Conservation (phyloP, 2,113 vertebrate species). For the Leuciscus idus region DNA sequence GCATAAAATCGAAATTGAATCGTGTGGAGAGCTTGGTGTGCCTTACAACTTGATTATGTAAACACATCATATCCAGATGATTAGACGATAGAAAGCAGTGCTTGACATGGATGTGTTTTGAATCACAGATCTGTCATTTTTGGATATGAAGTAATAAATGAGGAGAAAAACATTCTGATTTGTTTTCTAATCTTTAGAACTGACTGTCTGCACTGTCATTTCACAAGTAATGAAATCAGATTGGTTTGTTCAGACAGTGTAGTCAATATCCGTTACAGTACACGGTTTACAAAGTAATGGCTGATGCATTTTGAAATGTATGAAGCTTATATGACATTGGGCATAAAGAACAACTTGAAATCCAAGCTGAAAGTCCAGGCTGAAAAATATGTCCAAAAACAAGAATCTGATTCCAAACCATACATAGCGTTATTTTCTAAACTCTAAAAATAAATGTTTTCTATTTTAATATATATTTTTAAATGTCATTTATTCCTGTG, state of each 20-base stretch:
- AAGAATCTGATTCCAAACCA: too few species aligned
- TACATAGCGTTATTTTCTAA: too few species aligned
- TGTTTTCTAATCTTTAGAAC: too few species aligned
- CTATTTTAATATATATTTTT: too few species aligned
- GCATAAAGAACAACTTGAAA: neutral
- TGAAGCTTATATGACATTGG: neutral
- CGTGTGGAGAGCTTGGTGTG: neutral
- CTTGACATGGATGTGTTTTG: conserved; percentile 23
- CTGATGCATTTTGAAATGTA: neutral
- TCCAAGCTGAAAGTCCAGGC: neutral
- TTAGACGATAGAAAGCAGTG: conserved; percentile 2
- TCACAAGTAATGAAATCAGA: neutral
- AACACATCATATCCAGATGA: conserved; percentile 8
- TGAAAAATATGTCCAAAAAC: neutral
- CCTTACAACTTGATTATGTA: conserved; percentile 23
- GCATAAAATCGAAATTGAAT: conserved; percentile 15
- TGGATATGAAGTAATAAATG: neutral
- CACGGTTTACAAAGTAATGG: neutral
- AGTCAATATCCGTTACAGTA: neutral
- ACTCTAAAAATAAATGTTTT: too few species aligned
- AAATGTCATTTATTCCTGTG: too few species aligned
- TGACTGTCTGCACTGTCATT: neutral
- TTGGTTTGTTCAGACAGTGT: neutral
- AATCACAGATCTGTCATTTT: conserved; percentile 10
- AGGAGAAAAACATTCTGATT: neutral